Evolutionary conservation across 1,140 invertebrate genomes (phyloP), one percentile per base, ranked within the genome.

Genomic region (Asobara japonica): DNA sequence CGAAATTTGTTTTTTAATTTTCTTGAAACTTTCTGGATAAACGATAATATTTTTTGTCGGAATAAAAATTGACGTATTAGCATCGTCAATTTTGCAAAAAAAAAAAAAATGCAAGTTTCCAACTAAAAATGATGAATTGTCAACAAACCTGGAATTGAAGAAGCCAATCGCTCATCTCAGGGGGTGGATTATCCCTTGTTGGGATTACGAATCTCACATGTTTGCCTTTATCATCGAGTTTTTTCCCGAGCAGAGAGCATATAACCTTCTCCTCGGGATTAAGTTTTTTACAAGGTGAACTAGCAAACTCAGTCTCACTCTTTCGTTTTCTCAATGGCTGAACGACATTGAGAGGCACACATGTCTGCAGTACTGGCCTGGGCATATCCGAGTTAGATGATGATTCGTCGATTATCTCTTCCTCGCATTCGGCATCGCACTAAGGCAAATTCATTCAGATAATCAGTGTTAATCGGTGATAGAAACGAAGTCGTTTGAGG

Each of bases 161-260:
- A 67, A 96, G 83, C 94, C 94, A 96, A 77, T 91, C 90, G 70
- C 88, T 90, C 84, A 95, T 89, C 83, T 94, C 93, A 8, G 92
- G 91, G 29, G 94, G 94, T 64, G 94, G 94, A 88, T 94, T 93
- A 77, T 94, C 93, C 85, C 93, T 93, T 3, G 93, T 93, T 18
- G 93, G 92, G 78, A 95, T 94, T 36, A 92, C 84, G 76, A 86
- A 89, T 79, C 87, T 82, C 38, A 83, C 77, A 67, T 86, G 83
- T 82, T 89, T 89, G 16, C 80, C 80, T 76, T 88, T 89, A 45
- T 89, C 87, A 41, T 88, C 86, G 29, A 82, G 51, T 73, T 81
- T 86, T 77, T 85, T 86, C 20, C 78, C 78, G 84, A 86, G 27
- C 6, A 75, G 70, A 13, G 10, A 11, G 22, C 73, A 72, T 60